Conservation (phyloP, 2,797 vertebrate species). For the Schizopygopsis pylzovi region DNA sequence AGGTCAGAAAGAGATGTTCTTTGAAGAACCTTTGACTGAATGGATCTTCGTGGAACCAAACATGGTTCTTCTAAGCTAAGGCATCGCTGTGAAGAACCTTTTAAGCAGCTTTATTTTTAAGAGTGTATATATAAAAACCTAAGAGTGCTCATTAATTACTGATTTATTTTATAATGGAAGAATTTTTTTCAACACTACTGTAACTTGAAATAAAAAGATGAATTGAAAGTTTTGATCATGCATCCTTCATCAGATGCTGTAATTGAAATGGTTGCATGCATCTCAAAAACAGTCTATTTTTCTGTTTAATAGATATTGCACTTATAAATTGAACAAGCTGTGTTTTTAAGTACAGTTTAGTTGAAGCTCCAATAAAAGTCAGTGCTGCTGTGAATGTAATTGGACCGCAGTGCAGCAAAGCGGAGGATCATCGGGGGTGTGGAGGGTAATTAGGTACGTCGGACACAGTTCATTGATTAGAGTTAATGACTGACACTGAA, state of each 20-base stretch:
- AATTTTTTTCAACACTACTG: too few species aligned
- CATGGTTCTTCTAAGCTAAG: too few species aligned
- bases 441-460: conserved; percentile 45
- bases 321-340: neutral
- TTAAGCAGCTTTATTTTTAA: too few species aligned
- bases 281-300: neutral
- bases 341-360: neutral
- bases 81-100: too few species aligned
- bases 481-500: conserved; percentile 40
- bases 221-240: neutral
- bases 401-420: conserved; percentile 10
- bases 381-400: neutral
- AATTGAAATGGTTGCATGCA: neutral
- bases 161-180: neutral
- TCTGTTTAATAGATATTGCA: neutral
- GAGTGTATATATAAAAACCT: too few species aligned
- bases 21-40: too few species aligned
- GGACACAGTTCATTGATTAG: conserved; percentile 41
- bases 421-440: conserved; percentile 18
- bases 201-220: too few species aligned
- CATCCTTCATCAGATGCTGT: neutral
- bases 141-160: neutral
- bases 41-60: too few species aligned
- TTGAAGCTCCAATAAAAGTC: neutral
- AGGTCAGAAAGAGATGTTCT: too few species aligned